Conservation (phyloP, 2,797 vertebrate species). For the Potorous gilbertii region DNA sequence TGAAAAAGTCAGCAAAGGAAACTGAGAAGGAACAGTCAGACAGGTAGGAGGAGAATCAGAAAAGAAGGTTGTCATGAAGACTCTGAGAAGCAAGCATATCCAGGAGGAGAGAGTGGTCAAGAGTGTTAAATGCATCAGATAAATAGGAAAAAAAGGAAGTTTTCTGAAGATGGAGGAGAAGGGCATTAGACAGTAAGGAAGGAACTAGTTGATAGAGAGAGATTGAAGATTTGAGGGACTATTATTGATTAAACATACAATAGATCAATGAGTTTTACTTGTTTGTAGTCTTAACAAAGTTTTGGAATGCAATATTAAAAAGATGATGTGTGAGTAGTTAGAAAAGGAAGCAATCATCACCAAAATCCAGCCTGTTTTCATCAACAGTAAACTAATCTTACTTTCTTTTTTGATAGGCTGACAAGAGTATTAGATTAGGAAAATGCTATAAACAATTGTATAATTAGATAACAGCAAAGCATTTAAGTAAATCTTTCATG, state of each 20-base stretch:
- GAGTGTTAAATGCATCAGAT: background rate
- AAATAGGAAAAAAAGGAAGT: background rate
- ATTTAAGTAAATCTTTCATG: background rate
- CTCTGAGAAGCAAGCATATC: background rate
- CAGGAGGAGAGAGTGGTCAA: background rate
- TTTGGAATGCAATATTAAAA: background rate
- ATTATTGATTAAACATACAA: background rate
- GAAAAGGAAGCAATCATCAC: background rate
- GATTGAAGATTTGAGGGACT: background rate
- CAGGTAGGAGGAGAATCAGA: background rate
- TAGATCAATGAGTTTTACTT: background rate
- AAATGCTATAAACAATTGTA: background rate
- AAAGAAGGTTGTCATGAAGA: background rate
- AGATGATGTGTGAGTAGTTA: background rate
- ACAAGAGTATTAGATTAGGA: background rate
- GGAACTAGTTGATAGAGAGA: background rate
- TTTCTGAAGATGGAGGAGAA: background rate
- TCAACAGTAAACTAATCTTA: background rate
- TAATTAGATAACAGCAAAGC: background rate
- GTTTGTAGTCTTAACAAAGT: background rate
- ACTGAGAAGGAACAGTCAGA: background rate
- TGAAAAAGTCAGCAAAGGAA: background rate
- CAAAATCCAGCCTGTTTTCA: background rate
- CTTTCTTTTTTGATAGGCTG: background rate
- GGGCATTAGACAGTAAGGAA: background rate